These are phyloP conservation scores for Cervus canadensis DNA, from an alignment of 2,113 vertebrate genomes.

Conservation along the genomic window DNA sequence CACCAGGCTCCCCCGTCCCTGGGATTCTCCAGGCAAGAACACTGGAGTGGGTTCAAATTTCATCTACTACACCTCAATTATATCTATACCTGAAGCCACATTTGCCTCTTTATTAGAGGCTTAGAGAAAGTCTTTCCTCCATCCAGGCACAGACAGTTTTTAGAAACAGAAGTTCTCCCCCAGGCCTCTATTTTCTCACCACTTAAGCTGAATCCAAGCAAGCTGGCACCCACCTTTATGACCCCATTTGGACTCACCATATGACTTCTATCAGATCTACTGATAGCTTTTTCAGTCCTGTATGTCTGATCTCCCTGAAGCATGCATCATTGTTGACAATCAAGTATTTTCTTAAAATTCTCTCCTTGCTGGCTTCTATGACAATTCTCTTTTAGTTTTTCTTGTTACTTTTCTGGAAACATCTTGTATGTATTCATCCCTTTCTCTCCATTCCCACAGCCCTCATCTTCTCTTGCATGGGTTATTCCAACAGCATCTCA, in stretches of 20 bases:
- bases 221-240: not conserved
- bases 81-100: not conserved
- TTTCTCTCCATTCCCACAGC: not conserved
- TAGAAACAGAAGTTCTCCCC: not conserved
- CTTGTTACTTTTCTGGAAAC: not conserved
- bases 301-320: not conserved
- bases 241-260: rapidly evolving
- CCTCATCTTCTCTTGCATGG: not conserved
- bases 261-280: not conserved
- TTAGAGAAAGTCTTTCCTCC: not conserved
- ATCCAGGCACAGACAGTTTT: not conserved
- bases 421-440: not conserved
- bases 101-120: not conserved
- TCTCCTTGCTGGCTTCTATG: not conserved
- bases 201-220: not conserved
- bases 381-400: not conserved
- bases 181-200: not conserved
- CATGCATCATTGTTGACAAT: not conserved
- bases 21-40: too few species aligned
- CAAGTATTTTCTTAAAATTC: not conserved
- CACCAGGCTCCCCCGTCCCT: too few species aligned
- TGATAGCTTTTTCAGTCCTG: not conserved
- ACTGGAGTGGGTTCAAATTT: not conserved
- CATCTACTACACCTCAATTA: not conserved
- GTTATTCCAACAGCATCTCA: not conserved